These are phyloP conservation scores for Cabera pusaria DNA, from an alignment of 2,888 invertebrate species.

Conservation along the genomic window DNA sequence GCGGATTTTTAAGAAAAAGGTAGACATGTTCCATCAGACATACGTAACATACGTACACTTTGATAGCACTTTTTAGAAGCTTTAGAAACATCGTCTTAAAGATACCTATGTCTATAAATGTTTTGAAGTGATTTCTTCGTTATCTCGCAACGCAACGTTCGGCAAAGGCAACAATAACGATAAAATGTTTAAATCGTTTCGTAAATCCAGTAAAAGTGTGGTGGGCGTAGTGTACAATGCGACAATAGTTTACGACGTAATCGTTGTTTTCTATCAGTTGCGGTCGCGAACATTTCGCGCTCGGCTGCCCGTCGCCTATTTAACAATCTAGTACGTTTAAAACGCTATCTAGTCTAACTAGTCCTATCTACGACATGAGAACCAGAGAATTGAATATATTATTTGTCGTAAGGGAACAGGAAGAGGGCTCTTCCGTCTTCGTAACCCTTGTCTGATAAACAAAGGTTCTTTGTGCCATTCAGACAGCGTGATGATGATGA, in stretches of 20 bases:
- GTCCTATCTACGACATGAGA: neutral
- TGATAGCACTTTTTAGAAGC: too few relatives aligned
- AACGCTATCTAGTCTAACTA: slow-evolving; percentile 21
- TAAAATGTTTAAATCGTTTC: slow-evolving; percentile 66
- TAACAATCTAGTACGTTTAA: slow-evolving; percentile 37
- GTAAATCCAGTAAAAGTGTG: slow-evolving; percentile 77
- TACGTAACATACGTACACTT: too few relatives aligned
- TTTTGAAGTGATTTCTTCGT: slow-evolving; percentile 61
- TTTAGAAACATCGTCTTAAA: too few relatives aligned
- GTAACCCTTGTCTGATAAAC: slow-evolving; percentile 7
- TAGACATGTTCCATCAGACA: too few relatives aligned
- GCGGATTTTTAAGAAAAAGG: too few relatives aligned
- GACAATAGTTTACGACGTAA: slow-evolving; percentile 75
- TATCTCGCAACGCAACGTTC: slow-evolving; percentile 70
- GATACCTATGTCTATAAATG: too few relatives aligned
- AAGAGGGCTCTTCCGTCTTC: slow-evolving; percentile 5
- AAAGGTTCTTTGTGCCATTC: slow-evolving; percentile 6
- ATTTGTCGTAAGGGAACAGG: slow-evolving; percentile 5
- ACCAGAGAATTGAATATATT: slow-evolving; percentile 1
- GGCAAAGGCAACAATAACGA: slow-evolving; percentile 53
- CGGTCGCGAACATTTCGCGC: slow-evolving; percentile 74
- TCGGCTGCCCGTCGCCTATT: slow-evolving; percentile 53
- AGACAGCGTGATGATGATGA: slow-evolving; percentile 4
- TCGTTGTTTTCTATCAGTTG: slow-evolving; percentile 79
- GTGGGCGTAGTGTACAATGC: slow-evolving; percentile 70